These are phyloP conservation scores for Zeuzera pyrina DNA, from an alignment of 2,888 invertebrate genomes.

Conservation along the genomic window DNA sequence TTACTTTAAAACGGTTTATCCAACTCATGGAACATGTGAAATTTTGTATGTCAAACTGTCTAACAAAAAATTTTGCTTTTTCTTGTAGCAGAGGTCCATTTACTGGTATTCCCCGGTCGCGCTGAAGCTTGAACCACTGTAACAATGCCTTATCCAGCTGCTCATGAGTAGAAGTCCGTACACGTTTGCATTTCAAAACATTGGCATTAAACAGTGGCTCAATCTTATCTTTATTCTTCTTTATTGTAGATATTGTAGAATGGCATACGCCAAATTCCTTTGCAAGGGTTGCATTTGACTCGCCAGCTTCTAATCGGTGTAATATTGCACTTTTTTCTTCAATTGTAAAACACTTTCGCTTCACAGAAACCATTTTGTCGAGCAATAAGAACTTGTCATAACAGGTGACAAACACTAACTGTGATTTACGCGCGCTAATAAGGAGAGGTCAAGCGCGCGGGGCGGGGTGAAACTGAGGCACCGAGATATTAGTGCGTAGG, in stretches of 20 bases:
- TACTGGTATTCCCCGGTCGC: constrained; percentile 13
- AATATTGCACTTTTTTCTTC: constrained; percentile 19
- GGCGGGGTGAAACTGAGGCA: background rate
- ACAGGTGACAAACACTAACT: constrained; percentile 2
- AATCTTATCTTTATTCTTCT: constrained; percentile 21
- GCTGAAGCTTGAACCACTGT: constrained; percentile 16
- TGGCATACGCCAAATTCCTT: constrained; percentile 23
- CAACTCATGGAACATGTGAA: constrained; percentile 17
- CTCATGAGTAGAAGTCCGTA: constrained; percentile 15
- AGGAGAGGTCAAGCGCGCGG: background rate
- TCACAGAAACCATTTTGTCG: constrained; percentile 14
- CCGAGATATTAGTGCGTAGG: background rate
- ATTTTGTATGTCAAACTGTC: constrained; percentile 11
- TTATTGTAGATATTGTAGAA: constrained; percentile 23
- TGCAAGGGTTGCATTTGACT: constrained; percentile 18
- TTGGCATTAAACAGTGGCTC: constrained; percentile 19
- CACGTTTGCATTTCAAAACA: constrained; percentile 19
- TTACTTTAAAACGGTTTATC: constrained; percentile 17
- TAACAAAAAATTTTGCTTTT: constrained; percentile 19
- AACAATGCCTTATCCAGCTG: constrained; percentile 12
- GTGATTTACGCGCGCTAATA: background rate
- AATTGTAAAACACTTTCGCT: constrained; percentile 17
- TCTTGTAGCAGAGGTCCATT: constrained; percentile 19
- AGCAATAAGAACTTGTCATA: too few relatives aligned
- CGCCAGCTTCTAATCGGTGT: constrained; percentile 19